These are phyloP conservation scores for Pogonomyrmex californicus DNA, from an alignment of 1,140 invertebrate species.

Conservation along the genomic window DNA sequence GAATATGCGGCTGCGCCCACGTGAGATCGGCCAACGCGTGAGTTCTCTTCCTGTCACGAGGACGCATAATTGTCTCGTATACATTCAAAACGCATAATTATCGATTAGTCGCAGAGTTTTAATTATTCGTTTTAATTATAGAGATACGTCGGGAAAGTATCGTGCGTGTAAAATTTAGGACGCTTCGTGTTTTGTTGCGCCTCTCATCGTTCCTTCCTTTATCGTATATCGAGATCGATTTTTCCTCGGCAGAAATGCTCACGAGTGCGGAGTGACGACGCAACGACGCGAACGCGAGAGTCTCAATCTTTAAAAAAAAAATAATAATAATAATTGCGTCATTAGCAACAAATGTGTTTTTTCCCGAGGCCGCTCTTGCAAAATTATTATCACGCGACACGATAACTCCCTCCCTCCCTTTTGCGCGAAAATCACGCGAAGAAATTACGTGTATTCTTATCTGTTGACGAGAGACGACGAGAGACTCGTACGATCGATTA, in stretches of 20 bases:
- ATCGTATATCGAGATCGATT: neutral
- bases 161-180: neutral
- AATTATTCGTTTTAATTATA: neutral
- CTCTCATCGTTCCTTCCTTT: neutral
- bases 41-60: neutral
- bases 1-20: neutral
- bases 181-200: neutral
- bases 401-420: slow-evolving; percentile 36
- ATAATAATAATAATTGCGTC: neutral
- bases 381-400: slow-evolving; percentile 26
- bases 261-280: slow-evolving; percentile 3
- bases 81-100: neutral
- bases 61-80: neutral
- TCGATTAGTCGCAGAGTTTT: neutral
- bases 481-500: slow-evolving; percentile 43
- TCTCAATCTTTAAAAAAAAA: neutral
- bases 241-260: neutral
- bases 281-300: slow-evolving; percentile 33
- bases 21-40: neutral
- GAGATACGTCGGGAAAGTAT: too few relatives aligned
- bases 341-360: slow-evolving; percentile 8
- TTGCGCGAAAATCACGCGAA: neutral
- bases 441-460: slow-evolving; percentile 31
- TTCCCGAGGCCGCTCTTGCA: slow-evolving; percentile 28
- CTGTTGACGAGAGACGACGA: neutral